These are phyloP conservation scores for Tinamus guttatus DNA, from an alignment of 2,113 vertebrate species.

Conservation along the genomic window DNA sequence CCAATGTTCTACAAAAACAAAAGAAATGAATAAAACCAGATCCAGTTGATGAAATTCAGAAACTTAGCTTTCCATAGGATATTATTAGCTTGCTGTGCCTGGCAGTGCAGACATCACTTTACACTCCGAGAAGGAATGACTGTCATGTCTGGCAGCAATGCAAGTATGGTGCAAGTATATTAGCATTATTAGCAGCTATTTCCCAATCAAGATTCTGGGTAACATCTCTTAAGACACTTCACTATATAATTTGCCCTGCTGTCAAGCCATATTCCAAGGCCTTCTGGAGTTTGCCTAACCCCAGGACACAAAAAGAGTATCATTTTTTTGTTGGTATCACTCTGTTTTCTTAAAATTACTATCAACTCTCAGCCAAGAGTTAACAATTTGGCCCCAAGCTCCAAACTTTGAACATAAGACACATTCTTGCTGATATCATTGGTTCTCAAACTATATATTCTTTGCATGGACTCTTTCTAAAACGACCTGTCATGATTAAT, in stretches of 20 bases:
- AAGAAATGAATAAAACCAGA: constrained; percentile 2
- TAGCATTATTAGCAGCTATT: constrained; percentile 22
- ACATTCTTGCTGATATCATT: background rate
- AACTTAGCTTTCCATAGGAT: constrained; percentile 4
- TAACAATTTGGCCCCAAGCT: background rate
- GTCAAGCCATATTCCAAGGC: background rate
- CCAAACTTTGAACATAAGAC: background rate
- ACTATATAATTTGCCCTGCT: constrained; percentile 7
- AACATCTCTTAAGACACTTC: constrained; percentile 31
- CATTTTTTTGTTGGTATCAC: background rate
- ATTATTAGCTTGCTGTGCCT: constrained; percentile 49
- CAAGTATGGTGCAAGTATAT: constrained; percentile 15
- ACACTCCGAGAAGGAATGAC: constrained; percentile 6
- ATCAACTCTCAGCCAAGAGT: background rate
- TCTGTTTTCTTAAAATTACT: background rate
- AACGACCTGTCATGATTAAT: background rate
- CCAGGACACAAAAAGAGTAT: background rate
- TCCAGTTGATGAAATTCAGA: constrained; percentile 57
- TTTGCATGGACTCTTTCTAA: background rate
- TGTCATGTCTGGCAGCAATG: constrained; percentile 33
- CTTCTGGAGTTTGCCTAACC: background rate
- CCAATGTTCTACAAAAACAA: background rate
- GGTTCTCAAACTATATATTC: background rate
- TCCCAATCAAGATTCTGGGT: constrained; percentile 37
- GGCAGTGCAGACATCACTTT: constrained; percentile 27